Evolutionary conservation across 2,113 vertebrate genomes (phyloP).

Genomic region (Syngnathus floridae): DNA sequence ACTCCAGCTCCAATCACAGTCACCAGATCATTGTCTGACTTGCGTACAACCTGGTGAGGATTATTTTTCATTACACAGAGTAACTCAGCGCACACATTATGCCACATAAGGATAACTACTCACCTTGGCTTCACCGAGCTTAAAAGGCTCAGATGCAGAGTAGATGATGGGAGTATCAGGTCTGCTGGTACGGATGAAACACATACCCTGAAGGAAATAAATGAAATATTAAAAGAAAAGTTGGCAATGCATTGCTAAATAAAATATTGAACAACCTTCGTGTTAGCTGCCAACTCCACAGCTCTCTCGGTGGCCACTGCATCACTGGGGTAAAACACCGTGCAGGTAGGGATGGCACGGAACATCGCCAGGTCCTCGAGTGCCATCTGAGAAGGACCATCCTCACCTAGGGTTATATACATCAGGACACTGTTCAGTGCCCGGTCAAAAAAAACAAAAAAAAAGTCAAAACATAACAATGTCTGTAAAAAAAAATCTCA

Average conservation of each 20-base stretch:
- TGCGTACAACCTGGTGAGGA: constrained; percentile 71
- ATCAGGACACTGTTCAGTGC: not conserved
- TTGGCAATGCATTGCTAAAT: not conserved
- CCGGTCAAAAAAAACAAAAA: not conserved
- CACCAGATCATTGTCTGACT: constrained; percentile 69
- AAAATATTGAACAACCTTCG: constrained; percentile 60
- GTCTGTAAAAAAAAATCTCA: constrained; percentile 42
- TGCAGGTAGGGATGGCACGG: constrained; percentile 79
- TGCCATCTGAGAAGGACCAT: constrained; percentile 83
- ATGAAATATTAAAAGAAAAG: not conserved
- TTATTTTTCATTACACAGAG: not conserved
- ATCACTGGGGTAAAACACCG: constrained; percentile 83
- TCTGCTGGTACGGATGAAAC: constrained; percentile 78
- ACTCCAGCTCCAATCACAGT: constrained; percentile 81
- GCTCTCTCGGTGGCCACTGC: constrained; percentile 76
- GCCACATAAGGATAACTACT: constrained; percentile 8
- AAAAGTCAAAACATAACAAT: too few relatives aligned
- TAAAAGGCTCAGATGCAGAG: constrained; percentile 75
- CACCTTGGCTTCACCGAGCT: constrained; percentile 78
- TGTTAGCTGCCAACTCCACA: constrained; percentile 75
- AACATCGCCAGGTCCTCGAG: constrained; percentile 87
- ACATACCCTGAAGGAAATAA: constrained; percentile 70
- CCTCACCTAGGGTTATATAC: constrained; percentile 68
- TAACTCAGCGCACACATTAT: not conserved
- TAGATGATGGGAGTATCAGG: constrained; percentile 76